phyloP scores from a whole-genome alignment of 2,113 vertebrate genomes.

The Campylomormyrus numenius region DNA sequence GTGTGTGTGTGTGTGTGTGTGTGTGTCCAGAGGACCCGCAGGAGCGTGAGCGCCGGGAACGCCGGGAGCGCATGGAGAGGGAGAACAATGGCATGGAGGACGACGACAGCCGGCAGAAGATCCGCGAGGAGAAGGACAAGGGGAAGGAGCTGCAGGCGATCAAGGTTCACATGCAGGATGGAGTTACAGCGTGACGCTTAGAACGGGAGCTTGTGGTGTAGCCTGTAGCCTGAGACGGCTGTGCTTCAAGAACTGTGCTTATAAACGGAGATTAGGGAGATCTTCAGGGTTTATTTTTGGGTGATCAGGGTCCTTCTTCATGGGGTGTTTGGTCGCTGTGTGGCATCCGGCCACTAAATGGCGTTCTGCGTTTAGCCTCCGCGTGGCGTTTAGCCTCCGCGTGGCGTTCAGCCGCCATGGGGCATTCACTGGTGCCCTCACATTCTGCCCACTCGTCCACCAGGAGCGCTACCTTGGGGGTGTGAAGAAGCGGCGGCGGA shows the following conservation, averaged over 20 bases:
- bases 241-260: neutral
- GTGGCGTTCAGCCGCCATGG: too few species aligned
- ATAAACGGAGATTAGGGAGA: neutral
- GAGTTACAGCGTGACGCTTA: neutral
- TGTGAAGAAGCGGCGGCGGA: slow-evolving; percentile 85
- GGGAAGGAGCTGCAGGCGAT: slow-evolving; percentile 91
- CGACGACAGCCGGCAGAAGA: slow-evolving; percentile 85
- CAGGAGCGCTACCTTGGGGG: slow-evolving; percentile 94
- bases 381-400: too few species aligned
- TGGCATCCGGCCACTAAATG: too few species aligned
- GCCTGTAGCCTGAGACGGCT: too few species aligned
- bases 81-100: slow-evolving; percentile 92
- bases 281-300: neutral
- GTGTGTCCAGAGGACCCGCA: slow-evolving; percentile 83
- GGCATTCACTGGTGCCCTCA: neutral
- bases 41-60: slow-evolving; percentile 83
- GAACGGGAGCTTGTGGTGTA: neutral
- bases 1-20: neutral
- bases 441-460: neutral
- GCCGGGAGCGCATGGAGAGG: slow-evolving; percentile 86
- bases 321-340: neutral
- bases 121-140: slow-evolving; percentile 94
- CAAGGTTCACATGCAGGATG: slow-evolving; percentile 61
- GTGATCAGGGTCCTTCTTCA: neutral
- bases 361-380: neutral